Evolutionary conservation across 2,113 vertebrate genomes (phyloP), one percentile per base, ranked within the genome.

Genomic region (Eurypyga helias): DNA sequence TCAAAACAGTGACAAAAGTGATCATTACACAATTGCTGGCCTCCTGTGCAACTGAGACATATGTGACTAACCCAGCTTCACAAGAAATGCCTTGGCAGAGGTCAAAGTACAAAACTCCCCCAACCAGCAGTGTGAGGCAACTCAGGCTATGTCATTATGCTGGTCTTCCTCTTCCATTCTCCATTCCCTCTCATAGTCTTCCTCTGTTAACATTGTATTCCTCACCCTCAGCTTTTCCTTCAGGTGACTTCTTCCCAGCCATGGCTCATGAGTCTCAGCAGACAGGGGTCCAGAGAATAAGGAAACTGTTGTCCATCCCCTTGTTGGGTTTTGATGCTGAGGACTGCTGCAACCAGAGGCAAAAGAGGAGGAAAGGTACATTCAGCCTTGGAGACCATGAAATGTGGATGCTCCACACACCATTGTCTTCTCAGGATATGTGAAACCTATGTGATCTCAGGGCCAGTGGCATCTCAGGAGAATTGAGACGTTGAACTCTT

Each of bases 231-330:
- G 26, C 19, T 9, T 80, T 92, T 86, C 60, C 58, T 86, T 34
- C 45, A 58, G 57, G 25, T 2, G 1, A 34, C 36, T 17, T 66
- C 60, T 79, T 26, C 11, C 26, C 19, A 23, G 52, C 9, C 4
- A 2, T 10, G 38, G 46, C 19, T 87, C 54, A 31, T 7, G 18
- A 80, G 17, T 33, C 26, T 36, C 51, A 54, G n/a, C 45, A 64
- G 33, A 61, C 2, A 2, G 9, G 4, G 7, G 8, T 25, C 21
- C 1, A 1, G 34, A 51, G 36, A 60, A 46, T 3, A 89, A 64
- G 8, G 17, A 20, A 91, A 46, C 9, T 10, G 11, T 24, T 77
- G 48, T 76, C 41, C 41, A 41, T 41, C 33, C 25, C 20, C 10
- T 73, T 38, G 3, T 6, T 49, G 31, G 2, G 12, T 89, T 73